phyloP scores from a whole-genome alignment of 1,140 invertebrate species.

The Eueides isabella region DNA sequence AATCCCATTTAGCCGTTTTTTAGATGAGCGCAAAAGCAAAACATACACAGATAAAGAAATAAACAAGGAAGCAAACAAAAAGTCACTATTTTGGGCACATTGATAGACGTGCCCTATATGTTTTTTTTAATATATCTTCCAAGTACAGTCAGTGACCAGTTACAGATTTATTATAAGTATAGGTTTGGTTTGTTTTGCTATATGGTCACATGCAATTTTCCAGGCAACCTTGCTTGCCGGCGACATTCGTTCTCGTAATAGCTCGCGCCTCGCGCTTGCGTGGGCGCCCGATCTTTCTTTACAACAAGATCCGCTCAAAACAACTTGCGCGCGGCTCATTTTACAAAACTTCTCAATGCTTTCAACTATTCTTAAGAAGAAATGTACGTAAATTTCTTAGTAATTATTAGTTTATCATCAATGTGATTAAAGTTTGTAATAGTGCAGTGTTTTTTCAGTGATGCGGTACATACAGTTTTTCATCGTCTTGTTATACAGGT shows the following conservation, averaged over 20 bases:
- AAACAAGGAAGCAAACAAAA: too few species aligned
- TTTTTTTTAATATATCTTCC: too few species aligned
- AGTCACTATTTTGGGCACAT: too few species aligned
- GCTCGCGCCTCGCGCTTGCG: slow-evolving; percentile 57
- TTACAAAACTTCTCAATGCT: slow-evolving; percentile 52
- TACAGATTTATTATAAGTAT: background rate
- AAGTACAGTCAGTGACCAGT: too few species aligned
- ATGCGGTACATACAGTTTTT: slow-evolving; percentile 72
- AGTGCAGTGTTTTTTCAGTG: slow-evolving; percentile 40
- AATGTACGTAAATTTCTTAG: slow-evolving; percentile 40
- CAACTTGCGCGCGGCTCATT: slow-evolving; percentile 58
- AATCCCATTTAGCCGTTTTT: too few species aligned
- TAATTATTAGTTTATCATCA: background rate
- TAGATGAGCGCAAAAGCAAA: too few species aligned
- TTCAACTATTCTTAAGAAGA: slow-evolving; percentile 41
- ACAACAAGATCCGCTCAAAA: slow-evolving; percentile 67
- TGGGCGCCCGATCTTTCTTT: slow-evolving; percentile 72
- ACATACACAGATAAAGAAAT: too few species aligned
- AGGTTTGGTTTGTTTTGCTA: background rate
- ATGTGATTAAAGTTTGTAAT: slow-evolving; percentile 6
- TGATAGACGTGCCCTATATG: too few species aligned
- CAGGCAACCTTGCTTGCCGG: slow-evolving; percentile 74
- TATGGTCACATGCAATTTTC: slow-evolving; percentile 45
- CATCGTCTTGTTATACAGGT: slow-evolving; percentile 67
- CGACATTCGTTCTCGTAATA: slow-evolving; percentile 71